Percentiles rank a stretch among this genome's conserved stretches.
Conservation (phyloP, 2,888 invertebrate species). For the Drosophila leonis region DNA sequence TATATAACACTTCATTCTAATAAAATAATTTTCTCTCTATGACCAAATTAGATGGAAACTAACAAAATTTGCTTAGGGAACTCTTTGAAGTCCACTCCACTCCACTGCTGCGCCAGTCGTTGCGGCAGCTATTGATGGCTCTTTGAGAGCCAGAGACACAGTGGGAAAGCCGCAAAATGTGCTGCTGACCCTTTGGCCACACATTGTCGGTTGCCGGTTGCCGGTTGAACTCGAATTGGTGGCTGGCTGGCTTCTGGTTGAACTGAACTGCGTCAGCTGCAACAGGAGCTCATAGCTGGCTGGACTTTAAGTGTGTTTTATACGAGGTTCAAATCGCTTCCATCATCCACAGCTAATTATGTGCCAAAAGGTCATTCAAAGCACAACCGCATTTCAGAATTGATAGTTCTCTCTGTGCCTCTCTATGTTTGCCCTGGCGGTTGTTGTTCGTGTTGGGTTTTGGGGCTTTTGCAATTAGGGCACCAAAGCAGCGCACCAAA, state of each 20-base stretch:
- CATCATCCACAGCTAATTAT: constrained; percentile 57
- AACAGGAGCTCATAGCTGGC: neutral
- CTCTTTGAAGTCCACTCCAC: neutral
- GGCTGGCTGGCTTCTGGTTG: constrained; percentile 10
- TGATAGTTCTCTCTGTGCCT: constrained; percentile 41
- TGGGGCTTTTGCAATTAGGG: constrained; percentile 31
- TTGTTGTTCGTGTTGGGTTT: neutral
- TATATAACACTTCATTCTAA: neutral
- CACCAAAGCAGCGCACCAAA: neutral
- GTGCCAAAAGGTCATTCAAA: constrained; percentile 44
- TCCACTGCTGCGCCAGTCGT: neutral
- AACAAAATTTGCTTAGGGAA: neutral
- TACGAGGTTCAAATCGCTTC: constrained; percentile 14
- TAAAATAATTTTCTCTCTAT: neutral
- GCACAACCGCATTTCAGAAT: constrained; percentile 47
- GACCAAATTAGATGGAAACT: neutral
- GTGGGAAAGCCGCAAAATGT: constrained; percentile 18
- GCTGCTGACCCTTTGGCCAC: constrained; percentile 29
- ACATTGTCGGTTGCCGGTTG: constrained; percentile 35
- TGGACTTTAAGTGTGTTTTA: neutral
- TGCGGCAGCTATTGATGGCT: constrained; percentile 11
- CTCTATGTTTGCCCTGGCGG: constrained; percentile 1
- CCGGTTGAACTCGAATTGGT: constrained; percentile 17
- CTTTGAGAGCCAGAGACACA: constrained; percentile 3
- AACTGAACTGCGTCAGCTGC: constrained; percentile 5